phyloP scores from a whole-genome alignment of 1,140 invertebrate genomes.

The Papilio glaucus region DNA sequence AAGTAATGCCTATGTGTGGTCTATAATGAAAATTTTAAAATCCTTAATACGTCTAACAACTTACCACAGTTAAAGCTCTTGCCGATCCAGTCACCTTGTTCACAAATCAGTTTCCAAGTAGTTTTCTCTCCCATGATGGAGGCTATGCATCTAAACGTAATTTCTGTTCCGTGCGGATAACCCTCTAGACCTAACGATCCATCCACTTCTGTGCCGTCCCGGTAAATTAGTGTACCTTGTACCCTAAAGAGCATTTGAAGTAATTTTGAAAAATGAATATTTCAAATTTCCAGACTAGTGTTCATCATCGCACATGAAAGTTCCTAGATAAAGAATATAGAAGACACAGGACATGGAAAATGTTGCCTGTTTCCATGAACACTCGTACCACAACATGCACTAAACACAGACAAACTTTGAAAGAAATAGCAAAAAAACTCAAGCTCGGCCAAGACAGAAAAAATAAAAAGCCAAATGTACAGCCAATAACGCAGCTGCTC shows the following conservation, averaged over 20 bases:
- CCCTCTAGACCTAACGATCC: slow-evolving; percentile 69
- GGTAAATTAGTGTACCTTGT: slow-evolving; percentile 87
- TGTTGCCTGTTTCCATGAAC: slow-evolving; percentile 33
- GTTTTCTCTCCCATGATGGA: slow-evolving; percentile 90
- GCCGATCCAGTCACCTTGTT: slow-evolving; percentile 92
- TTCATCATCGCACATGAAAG: slow-evolving; percentile 16
- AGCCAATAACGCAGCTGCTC: slow-evolving; percentile 62
- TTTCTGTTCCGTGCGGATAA: slow-evolving; percentile 91
- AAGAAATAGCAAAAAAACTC: slow-evolving; percentile 71
- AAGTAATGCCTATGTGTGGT: no score
- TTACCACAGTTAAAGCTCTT: slow-evolving; percentile 87
- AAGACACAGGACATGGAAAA: slow-evolving; percentile 27
- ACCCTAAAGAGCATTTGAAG: slow-evolving; percentile 77
- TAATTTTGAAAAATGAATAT: slow-evolving; percentile 14
- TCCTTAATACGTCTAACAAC: slow-evolving; percentile 37
- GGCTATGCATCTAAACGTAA: slow-evolving; percentile 91
- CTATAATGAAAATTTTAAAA: no score
- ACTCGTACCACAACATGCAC: slow-evolving; percentile 61
- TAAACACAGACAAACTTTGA: slow-evolving; percentile 58
- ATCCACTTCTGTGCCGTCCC: slow-evolving; percentile 84
- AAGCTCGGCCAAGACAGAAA: slow-evolving; percentile 80
- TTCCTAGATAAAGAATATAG: slow-evolving; percentile 29
- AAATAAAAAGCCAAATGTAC: slow-evolving; percentile 74
- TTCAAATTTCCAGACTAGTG: background rate
- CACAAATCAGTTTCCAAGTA: slow-evolving; percentile 92